Evolutionary conservation across 2,797 vertebrate genomes (phyloP).

Genomic region (Phrynocephalus forsythii): DNA sequence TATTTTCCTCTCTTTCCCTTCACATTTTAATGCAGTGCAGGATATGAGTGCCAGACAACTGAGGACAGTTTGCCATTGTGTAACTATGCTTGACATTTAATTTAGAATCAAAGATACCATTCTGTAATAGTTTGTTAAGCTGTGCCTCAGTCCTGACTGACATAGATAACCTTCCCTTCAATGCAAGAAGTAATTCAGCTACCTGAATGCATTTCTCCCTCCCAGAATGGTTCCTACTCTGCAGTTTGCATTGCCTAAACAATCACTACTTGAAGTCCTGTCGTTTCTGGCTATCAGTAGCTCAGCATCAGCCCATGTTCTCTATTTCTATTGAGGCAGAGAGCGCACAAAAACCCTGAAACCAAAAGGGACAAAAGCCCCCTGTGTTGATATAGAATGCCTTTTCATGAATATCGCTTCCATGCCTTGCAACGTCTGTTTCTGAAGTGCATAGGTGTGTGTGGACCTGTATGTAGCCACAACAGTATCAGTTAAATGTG

Average conservation of each 20-base stretch:
- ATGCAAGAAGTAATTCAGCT: constrained; percentile 40
- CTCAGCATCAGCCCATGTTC: constrained; percentile 50
- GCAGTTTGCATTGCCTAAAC: constrained; percentile 28
- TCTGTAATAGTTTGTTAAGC: constrained; percentile 68
- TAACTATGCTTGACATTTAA: constrained; percentile 75
- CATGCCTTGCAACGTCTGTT: background rate
- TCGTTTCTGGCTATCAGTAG: constrained; percentile 48
- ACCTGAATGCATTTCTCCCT: constrained; percentile 24
- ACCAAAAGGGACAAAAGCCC: constrained; percentile 11
- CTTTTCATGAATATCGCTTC: constrained; percentile 1
- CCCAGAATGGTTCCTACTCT: constrained; percentile 44
- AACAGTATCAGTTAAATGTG: background rate
- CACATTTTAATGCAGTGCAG: constrained; percentile 12
- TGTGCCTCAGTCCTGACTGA: constrained; percentile 46
- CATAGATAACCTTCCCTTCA: constrained; percentile 53
- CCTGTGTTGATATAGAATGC: constrained; percentile 18
- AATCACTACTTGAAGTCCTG: constrained; percentile 31
- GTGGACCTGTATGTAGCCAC: background rate
- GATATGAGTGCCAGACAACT: constrained; percentile 52
- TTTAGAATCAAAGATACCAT: constrained; percentile 71
- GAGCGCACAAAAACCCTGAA: background rate
- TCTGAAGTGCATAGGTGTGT: background rate
- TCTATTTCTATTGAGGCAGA: constrained; percentile 27
- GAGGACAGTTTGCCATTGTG: constrained; percentile 57
- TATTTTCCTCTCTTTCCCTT: background rate